Base-by-base conservation (phyloP, 2,113 vertebrate genomes). In the Natator depressus region DNA sequence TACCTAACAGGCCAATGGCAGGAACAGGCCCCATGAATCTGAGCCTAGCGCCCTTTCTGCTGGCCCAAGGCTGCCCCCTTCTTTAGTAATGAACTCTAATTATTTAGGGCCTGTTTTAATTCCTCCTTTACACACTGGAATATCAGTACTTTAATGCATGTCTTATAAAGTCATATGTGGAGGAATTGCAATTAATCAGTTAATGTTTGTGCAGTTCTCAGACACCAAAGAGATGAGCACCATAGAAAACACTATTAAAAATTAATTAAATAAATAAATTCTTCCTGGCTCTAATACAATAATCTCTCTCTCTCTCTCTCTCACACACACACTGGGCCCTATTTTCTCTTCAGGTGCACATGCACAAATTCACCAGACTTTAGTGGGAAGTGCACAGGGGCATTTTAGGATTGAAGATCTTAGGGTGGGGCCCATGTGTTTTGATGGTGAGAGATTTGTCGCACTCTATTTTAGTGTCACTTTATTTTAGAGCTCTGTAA, bases 1-100 rank as follows among this genome's bases (percentile, higher is more conserved):
- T n/a, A n/a, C n/a, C n/a, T n/a, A n/a, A 95, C 24, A 96, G 93
- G 90, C 95, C 89, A 96, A 54, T 87, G 78, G 35, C 93, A 97
- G 94, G 96, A 97, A 94, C 72, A 89, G 79, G 50, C 50, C 75
- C 94, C 81, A 69, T 83, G 53, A 86, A 62, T 82, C 80, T 82
- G 53, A 76, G n/a, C 76, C 78, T 95, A 83, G 95, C 86, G 92
- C 75, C 24, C 80, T 51, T 19, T 27, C 87, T 91, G 25, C 31
- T 79, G 80, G 16, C 88, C 42, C 7, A 3, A 54, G 42, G 65
- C 42, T 76, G 19, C 72, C 72, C 24, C 72, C 10, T 76, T 46
- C 38, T 93, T 93, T 82, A 88, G 79, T 79, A 93, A 92, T 93
- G 79, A 95, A 65, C 17, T 42, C 42, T 78, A 47, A 78, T 78